Evolutionary conservation across 2,888 invertebrate species (phyloP).

Genomic region (Pristionchus arcanus): DNA sequence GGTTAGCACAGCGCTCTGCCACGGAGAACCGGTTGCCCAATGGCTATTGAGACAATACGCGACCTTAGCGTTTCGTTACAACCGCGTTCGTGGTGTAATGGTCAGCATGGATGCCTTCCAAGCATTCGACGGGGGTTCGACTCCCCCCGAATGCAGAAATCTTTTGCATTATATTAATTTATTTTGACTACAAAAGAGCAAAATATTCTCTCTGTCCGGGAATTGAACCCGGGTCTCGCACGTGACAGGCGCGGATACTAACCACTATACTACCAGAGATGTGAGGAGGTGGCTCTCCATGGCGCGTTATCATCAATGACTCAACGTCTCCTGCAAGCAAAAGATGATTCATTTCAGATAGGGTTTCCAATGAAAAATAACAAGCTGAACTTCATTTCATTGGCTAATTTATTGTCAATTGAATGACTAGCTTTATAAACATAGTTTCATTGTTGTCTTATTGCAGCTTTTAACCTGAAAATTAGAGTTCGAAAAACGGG

Average conservation of each 20-base stretch:
- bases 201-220: slow-evolving; percentile 69
- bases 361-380: neutral
- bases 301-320: neutral
- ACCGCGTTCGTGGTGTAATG: slow-evolving; percentile 64
- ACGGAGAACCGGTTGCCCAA: neutral
- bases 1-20: too few species aligned
- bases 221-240: slow-evolving; percentile 73
- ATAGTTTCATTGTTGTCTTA: too few species aligned
- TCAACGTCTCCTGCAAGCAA: neutral
- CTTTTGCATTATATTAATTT: slow-evolving; percentile 18
- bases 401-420: neutral
- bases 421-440: neutral
- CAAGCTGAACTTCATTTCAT: too few species aligned
- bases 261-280: slow-evolving; percentile 69
- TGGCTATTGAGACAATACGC: neutral
- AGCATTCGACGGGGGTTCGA: slow-evolving; percentile 66
- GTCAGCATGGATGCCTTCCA: slow-evolving; percentile 67
- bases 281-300: neutral
- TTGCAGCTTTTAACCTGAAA: too few species aligned
- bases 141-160: slow-evolving; percentile 62
- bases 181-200: neutral
- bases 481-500: too few species aligned
- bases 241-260: slow-evolving; percentile 72
- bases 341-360: neutral
- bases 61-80: neutral